Evolutionary conservation across 1,140 invertebrate species (phyloP).

Genomic region (Solenopsis invicta): DNA sequence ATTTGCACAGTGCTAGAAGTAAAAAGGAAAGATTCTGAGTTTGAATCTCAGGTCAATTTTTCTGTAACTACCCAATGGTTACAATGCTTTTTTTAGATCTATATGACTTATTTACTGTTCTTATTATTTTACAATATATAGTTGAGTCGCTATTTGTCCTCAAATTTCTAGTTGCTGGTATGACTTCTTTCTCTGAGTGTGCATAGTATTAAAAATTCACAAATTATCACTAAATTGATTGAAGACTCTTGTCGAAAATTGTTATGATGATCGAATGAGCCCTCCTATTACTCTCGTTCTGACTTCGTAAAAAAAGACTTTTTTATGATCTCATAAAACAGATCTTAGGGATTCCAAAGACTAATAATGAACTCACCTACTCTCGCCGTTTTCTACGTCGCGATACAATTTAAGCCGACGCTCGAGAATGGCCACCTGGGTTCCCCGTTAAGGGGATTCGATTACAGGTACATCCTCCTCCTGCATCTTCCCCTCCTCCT

Average conservation of each 20-base stretch:
- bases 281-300: not conserved
- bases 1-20: no score
- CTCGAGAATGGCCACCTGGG: slow-evolving; percentile 53
- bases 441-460: slow-evolving; percentile 52
- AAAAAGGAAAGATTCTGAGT: no score
- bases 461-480: slow-evolving; percentile 38
- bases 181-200: no score
- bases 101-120: no score
- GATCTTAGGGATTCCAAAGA: not conserved
- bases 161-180: no score
- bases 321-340: slow-evolving; percentile 26
- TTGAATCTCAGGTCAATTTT: no score
- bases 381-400: slow-evolving; percentile 9
- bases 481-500: no score
- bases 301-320: not conserved
- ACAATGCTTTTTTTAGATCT: no score
- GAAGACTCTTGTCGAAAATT: not conserved
- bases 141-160: no score
- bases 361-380: slow-evolving; percentile 47
- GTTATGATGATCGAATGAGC: not conserved
- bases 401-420: slow-evolving; percentile 60
- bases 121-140: no score
- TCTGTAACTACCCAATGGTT: no score
- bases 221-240: not conserved
- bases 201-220: no score